Conservation (phyloP, 2,113 vertebrate species). For the Holacanthus passer region DNA sequence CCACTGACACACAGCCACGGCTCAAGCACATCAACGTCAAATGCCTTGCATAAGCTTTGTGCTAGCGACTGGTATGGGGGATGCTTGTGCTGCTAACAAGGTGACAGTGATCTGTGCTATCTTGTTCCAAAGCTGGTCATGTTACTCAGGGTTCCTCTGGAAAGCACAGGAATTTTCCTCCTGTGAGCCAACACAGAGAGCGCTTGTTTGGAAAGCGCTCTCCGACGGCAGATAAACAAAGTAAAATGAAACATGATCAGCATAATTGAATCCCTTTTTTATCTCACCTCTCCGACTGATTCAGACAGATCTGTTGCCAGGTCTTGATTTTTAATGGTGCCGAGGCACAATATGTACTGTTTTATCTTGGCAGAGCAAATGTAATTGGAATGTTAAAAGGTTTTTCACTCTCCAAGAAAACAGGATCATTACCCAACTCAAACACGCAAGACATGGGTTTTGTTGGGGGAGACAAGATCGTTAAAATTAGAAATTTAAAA, state of each 20-base stretch:
- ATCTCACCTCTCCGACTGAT: slow-evolving; percentile 38
- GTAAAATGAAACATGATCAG: slow-evolving; percentile 66
- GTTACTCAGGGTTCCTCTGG: slow-evolving; percentile 55
- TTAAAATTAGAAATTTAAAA: slow-evolving; percentile 30
- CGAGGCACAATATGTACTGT: slow-evolving; percentile 45
- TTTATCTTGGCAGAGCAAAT: slow-evolving; percentile 48
- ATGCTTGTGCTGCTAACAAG: slow-evolving; percentile 46
- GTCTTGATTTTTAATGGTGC: slow-evolving; percentile 42
- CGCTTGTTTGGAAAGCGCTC: slow-evolving; percentile 29
- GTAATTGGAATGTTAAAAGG: slow-evolving; percentile 58
- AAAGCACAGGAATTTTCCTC: slow-evolving; percentile 57
- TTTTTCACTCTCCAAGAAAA: slow-evolving; percentile 34
- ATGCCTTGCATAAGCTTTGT: slow-evolving; percentile 65
- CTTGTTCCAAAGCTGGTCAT: slow-evolving; percentile 63
- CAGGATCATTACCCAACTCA: slow-evolving; percentile 44
- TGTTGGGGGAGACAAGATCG: slow-evolving; percentile 48
- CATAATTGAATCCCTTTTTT: slow-evolving; percentile 45
- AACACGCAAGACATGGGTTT: slow-evolving; percentile 52
- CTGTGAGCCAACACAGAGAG: slow-evolving; percentile 38
- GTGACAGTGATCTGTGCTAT: slow-evolving; percentile 69
- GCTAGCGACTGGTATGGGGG: slow-evolving; percentile 31
- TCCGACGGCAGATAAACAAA: slow-evolving; percentile 47
- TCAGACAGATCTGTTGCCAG: slow-evolving; percentile 60
- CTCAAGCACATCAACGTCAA: slow-evolving; percentile 55
- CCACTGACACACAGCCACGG: slow-evolving; percentile 71